Evolutionary conservation across 2,113 vertebrate genomes (phyloP).

Genomic region (Serinus canaria): DNA sequence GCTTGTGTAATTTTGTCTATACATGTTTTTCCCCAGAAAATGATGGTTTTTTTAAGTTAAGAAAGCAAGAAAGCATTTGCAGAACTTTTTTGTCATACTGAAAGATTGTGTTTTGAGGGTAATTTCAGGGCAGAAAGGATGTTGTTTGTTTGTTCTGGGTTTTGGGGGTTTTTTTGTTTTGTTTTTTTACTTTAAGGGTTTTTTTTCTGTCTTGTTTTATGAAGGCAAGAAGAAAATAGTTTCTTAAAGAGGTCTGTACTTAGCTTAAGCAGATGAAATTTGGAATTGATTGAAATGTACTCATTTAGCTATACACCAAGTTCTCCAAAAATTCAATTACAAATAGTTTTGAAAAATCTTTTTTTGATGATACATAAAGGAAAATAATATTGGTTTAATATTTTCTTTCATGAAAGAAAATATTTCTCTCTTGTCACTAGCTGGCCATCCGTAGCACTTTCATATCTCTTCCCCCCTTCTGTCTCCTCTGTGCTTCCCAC

Average conservation of each 20-base stretch:
- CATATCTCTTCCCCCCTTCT: rapidly evolving
- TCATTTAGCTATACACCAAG: neutral
- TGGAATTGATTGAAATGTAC: neutral
- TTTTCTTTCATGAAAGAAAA: neutral
- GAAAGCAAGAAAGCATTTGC: neutral
- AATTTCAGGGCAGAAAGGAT: neutral
- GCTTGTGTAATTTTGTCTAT: neutral
- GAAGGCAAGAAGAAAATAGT: neutral
- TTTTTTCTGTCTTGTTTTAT: neutral
- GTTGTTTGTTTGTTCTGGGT: neutral
- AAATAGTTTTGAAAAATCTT: neutral
- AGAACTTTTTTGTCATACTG: neutral
- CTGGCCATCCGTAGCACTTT: neutral
- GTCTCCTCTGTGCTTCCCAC: neutral
- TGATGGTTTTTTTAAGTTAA: neutral
- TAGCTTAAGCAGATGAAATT: neutral
- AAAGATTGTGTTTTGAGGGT: neutral
- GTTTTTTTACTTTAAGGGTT: neutral
- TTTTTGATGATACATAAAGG: neutral
- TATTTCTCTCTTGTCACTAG: neutral
- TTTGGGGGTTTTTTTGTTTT: neutral
- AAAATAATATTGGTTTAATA: neutral
- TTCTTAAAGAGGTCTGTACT: neutral
- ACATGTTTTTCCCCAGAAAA: neutral
- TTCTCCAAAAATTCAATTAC: neutral